phyloP scores from a whole-genome alignment of 2,797 vertebrate species.

The Hippocampus kuda region DNA sequence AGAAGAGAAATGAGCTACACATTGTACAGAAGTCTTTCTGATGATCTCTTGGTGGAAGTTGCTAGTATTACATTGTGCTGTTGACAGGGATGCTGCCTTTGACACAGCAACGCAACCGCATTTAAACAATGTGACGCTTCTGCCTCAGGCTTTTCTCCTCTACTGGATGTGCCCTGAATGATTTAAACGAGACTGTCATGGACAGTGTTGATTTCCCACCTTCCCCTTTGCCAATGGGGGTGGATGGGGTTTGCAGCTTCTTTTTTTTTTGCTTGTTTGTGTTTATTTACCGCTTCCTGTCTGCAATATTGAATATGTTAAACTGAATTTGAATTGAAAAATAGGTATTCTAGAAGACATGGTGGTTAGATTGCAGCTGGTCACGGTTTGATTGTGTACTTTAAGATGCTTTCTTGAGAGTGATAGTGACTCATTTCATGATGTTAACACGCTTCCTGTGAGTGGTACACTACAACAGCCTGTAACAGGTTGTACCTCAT shows the following conservation, averaged over 20 bases:
- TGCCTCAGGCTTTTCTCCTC: background rate
- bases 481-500: background rate
- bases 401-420: too few relatives aligned
- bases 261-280: background rate
- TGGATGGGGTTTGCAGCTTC: background rate
- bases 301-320: background rate
- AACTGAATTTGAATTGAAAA: background rate
- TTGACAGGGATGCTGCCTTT: slow-evolving; percentile 26
- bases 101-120: background rate
- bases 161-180: background rate
- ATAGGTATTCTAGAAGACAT: background rate
- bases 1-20: slow-evolving; percentile 11
- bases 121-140: background rate
- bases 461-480: background rate
- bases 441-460: background rate
- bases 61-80: slow-evolving; percentile 27
- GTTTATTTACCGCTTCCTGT: background rate
- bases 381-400: too few relatives aligned
- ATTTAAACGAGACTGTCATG: background rate
- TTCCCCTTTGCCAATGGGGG: background rate
- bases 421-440: background rate
- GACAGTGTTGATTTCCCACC: background rate
- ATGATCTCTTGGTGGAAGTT: slow-evolving; percentile 31
- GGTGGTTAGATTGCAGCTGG: background rate
- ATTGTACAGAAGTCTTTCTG: slow-evolving; percentile 15